These are phyloP conservation scores for Drosophila chauvacae DNA, from an alignment of 1,140 invertebrate genomes.

Conservation along the genomic window DNA sequence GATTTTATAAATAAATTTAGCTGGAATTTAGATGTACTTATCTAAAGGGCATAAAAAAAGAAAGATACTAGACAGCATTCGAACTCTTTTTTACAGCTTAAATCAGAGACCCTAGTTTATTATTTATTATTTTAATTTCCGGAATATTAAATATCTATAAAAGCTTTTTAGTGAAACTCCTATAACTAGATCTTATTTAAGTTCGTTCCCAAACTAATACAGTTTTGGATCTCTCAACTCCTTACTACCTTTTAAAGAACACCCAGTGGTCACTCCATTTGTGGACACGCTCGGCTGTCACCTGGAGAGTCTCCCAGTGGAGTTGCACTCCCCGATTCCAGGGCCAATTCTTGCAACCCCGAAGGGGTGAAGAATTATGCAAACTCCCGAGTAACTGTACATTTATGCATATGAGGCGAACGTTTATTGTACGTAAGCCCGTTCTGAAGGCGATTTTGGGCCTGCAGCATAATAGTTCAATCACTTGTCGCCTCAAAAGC, in stretches of 20 bases:
- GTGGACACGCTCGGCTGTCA: conserved; percentile 1
- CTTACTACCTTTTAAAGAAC: conserved; percentile 29
- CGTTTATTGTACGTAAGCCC: conserved; percentile 51
- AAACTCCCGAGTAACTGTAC: conserved; percentile 35
- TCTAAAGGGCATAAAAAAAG: too few species aligned
- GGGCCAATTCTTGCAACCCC: neutral
- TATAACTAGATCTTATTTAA: neutral
- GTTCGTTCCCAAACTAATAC: neutral
- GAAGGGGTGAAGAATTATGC: conserved; percentile 26
- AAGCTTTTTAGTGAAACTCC: neutral
- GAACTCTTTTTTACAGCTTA: neutral
- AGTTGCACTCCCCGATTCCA: neutral
- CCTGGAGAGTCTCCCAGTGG: conserved; percentile 2
- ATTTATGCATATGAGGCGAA: conserved; percentile 58
- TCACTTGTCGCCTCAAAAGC: conserved; percentile 73
- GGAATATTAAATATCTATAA: neutral
- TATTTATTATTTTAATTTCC: too few species aligned
- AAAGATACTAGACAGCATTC: neutral
- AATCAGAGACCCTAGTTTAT: too few species aligned
- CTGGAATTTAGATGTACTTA: conserved; percentile 1
- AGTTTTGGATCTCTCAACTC: neutral
- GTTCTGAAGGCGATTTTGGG: conserved; percentile 47
- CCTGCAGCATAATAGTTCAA: conserved; percentile 74
- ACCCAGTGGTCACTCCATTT: conserved; percentile 14
- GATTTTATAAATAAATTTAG: conserved; percentile 1